A percentile compares a stretch with the other conserved stretches of the same genome.
Conservation (phyloP, 2,888 invertebrate genomes). For the Dicyrtoma fusca region DNA sequence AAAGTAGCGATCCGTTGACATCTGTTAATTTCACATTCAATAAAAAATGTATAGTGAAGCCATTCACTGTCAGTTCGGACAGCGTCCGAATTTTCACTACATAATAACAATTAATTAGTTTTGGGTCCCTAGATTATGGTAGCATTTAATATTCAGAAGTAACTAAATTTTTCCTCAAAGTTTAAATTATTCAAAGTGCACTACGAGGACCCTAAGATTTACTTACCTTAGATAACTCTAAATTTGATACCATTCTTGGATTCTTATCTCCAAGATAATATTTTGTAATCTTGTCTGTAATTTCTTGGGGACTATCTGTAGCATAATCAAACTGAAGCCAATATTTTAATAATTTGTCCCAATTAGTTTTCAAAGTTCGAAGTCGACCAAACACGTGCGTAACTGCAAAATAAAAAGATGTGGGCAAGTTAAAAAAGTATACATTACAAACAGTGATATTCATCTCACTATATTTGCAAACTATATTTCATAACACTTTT, state of each 20-base stretch:
- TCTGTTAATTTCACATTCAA: no score
- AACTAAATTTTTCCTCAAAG: not conserved
- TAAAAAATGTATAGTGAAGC: no score
- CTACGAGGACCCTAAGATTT: not conserved
- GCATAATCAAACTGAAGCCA: conserved; percentile 43
- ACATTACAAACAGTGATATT: not conserved
- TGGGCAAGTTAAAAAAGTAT: not conserved
- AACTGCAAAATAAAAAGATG: conserved; percentile 32
- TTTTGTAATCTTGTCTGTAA: conserved; percentile 42
- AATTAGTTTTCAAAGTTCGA: conserved; percentile 37
- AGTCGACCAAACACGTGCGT: conserved; percentile 33
- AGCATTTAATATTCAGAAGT: not conserved
- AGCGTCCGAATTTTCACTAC: no score
- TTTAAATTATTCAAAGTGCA: no score
- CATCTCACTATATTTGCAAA: not conserved
- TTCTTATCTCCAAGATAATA: conserved; percentile 46
- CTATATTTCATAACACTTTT: not conserved
- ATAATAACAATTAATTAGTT: no score
- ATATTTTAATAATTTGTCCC: conserved; percentile 38
- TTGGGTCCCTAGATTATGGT: not conserved
- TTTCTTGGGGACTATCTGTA: conserved; percentile 25
- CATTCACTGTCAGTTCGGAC: no score
- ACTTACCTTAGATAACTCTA: conserved; percentile 38
- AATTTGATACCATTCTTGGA: conserved; percentile 32
- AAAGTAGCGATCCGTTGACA: conserved; percentile 47